These are phyloP conservation scores for Heliornis fulica DNA, from an alignment of 2,113 vertebrate genomes.

Conservation along the genomic window DNA sequence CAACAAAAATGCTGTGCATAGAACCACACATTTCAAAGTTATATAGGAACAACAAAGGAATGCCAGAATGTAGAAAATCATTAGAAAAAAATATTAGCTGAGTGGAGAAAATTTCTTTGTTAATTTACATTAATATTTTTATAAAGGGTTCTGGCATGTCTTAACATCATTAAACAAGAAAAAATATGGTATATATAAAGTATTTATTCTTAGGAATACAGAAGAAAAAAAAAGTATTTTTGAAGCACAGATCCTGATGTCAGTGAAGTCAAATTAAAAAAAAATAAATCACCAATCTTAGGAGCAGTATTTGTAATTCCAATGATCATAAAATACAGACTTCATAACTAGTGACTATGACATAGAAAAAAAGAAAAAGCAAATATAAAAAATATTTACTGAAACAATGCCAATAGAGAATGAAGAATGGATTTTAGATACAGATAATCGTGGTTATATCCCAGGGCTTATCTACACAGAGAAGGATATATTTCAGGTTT, in stretches of 20 bases:
- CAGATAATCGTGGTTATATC: neutral
- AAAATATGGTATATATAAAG: neutral
- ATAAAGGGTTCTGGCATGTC: neutral
- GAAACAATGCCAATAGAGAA: neutral
- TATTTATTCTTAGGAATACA: neutral
- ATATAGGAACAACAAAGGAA: neutral
- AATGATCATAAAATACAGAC: neutral
- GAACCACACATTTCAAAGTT: neutral
- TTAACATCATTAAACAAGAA: neutral
- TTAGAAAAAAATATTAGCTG: neutral
- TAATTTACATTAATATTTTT: neutral
- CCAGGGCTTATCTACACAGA: neutral
- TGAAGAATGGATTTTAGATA: neutral
- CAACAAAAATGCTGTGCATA: too few relatives aligned
- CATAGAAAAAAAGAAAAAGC: neutral
- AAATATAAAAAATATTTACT: neutral
- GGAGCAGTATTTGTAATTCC: neutral
- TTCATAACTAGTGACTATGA: neutral
- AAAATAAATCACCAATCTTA: neutral
- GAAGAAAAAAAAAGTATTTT: neutral
- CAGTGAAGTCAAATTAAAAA: neutral
- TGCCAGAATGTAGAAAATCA: neutral
- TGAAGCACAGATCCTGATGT: neutral
- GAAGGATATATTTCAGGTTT: neutral
- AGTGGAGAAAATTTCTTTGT: neutral